These are phyloP conservation scores for Callaeas wilsoni DNA, from an alignment of 2,113 vertebrate genomes.

Conservation along the genomic window DNA sequence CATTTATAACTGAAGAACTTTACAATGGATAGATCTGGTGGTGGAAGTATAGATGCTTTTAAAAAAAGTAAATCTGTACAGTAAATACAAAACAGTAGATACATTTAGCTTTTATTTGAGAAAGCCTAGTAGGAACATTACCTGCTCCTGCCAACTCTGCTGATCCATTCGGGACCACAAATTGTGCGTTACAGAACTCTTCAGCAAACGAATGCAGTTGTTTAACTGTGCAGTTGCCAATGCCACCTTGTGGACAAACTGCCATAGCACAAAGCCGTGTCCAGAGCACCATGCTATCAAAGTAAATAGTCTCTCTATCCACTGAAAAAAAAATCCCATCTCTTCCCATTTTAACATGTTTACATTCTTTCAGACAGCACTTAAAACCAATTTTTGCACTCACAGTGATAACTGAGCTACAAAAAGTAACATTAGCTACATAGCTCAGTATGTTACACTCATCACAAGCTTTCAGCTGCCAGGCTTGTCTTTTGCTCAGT, in stretches of 20 bases:
- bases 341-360: background rate
- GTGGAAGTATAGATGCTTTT: background rate
- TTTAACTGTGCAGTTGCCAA: background rate
- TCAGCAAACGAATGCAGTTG: background rate
- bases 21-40: background rate
- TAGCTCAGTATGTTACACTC: background rate
- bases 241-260: conserved; percentile 59
- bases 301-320: background rate
- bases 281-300: too few relatives aligned
- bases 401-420: background rate
- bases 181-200: background rate
- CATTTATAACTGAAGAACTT: background rate
- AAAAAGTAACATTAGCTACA: background rate
- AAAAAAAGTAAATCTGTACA: background rate
- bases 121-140: background rate
- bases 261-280: background rate
- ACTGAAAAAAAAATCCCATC: background rate
- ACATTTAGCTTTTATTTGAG: background rate
- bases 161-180: background rate
- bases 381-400: background rate
- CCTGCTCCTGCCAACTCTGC: background rate
- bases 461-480: background rate
- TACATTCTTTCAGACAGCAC: background rate
- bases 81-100: background rate
- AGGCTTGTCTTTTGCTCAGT: background rate